Evolutionary conservation across 2,888 invertebrate genomes (phyloP), one percentile per base, ranked within the genome.

Genomic region (Melanostoma mellinum): DNA sequence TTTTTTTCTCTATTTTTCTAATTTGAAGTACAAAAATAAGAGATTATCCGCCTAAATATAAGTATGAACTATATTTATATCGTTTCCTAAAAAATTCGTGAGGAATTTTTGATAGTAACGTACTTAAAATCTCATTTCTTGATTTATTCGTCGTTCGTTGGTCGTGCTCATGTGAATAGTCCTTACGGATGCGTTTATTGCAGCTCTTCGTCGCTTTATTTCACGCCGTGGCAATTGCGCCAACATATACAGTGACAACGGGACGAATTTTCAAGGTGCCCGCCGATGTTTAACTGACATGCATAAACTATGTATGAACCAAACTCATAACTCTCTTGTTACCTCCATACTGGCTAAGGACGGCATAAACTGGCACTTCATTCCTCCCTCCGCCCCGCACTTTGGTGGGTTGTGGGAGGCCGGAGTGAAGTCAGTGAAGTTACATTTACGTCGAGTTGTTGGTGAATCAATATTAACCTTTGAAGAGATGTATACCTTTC

Each of bases 331-430:
- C 6, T 67, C 76, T 30, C 20, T 69, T n/a, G 67, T 82, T 6
- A 35, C 68, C n/a, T 61, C 48, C 33, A 40, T 68, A 9, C 77
- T 77, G 6, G 82, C 79, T 6, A 44, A 53, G 46, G 78, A 85
- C 6, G 72, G 67, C 10, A 85, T 85, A 4, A 40, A 35, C 30
- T 84, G 86, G 85, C 75, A 68, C n/a, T 85, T 63, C 30, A 85
- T 71, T 46, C 58, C 84, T 2, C 76, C 86, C 4, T 61, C 76
- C n/a, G 63, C 74, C 2, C 78, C 81, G 5, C 72, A 80, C 50
- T 85, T 76, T 58, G 77, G 73, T 10, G 85, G 80, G 0, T 69
- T 82, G n/a, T 82, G 80, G 86, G 76, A 85, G 48, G 85, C 78
- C 1, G 75, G 60, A 4, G 76, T 85, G 0, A 71, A 72, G 42